phyloP scores from a whole-genome alignment of 2,797 vertebrate species.

The Rhinatrema bivittatum region DNA sequence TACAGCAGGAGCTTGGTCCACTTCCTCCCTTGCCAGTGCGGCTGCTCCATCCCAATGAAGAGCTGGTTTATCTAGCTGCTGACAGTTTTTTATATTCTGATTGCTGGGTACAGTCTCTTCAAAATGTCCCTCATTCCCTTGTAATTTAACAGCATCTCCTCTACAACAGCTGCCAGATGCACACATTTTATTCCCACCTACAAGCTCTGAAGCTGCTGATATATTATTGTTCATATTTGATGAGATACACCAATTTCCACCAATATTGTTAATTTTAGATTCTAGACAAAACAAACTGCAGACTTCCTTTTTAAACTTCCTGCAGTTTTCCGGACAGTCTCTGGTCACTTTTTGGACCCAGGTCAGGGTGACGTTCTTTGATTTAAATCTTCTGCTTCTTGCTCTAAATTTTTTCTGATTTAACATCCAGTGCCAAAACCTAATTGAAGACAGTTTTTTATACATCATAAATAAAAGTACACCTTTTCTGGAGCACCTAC shows the following conservation, averaged over 20 bases:
- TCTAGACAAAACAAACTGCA: slow-evolving; percentile 37
- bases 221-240: slow-evolving; percentile 61
- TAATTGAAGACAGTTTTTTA: slow-evolving; percentile 65
- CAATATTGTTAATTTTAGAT: slow-evolving; percentile 29
- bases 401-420: slow-evolving; percentile 52
- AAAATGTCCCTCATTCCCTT: slow-evolving; percentile 8
- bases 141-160: slow-evolving; percentile 21
- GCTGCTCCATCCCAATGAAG: slow-evolving; percentile 28
- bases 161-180: slow-evolving; percentile 24
- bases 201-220: slow-evolving; percentile 11
- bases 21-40: slow-evolving; percentile 7
- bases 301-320: slow-evolving; percentile 29
- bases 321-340: slow-evolving; percentile 38
- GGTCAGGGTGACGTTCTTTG: slow-evolving; percentile 47
- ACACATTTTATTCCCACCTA: slow-evolving; percentile 22
- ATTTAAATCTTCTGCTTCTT: slow-evolving; percentile 51
- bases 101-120: slow-evolving; percentile 20
- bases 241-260: slow-evolving; percentile 24
- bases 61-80: slow-evolving; percentile 19
- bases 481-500: slow-evolving; percentile 50
- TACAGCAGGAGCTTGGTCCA: neutral
- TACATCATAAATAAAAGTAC: slow-evolving; percentile 65
- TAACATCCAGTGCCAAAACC: slow-evolving; percentile 54
- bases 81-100: slow-evolving; percentile 20
- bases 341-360: slow-evolving; percentile 48